Percentiles rank a stretch among this genome's conserved stretches.
Evolutionary conservation across 2,797 vertebrate genomes (phyloP).

Genomic region (Etheostoma perlongum): DNA sequence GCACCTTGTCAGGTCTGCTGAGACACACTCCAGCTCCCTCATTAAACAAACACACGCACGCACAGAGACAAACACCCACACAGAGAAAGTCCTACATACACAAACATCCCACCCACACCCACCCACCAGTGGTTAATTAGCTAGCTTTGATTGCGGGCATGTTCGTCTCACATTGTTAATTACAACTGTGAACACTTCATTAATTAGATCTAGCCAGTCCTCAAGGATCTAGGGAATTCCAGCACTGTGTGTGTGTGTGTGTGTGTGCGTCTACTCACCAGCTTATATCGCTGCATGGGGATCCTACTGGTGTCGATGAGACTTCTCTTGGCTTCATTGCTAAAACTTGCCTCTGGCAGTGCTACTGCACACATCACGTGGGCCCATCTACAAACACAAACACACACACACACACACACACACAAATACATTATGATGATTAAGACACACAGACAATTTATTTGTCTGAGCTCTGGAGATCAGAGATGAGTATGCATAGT

Average conservation of each 20-base stretch:
- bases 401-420: slow-evolving; percentile 57
- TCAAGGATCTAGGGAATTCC: slow-evolving; percentile 74
- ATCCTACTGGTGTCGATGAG: slow-evolving; percentile 94
- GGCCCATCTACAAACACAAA: slow-evolving; percentile 89
- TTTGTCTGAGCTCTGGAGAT: slow-evolving; percentile 56
- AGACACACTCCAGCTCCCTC: slow-evolving; percentile 69
- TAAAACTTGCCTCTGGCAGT: slow-evolving; percentile 95
- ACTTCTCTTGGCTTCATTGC: slow-evolving; percentile 90
- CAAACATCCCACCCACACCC: slow-evolving; percentile 36
- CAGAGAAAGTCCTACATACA: slow-evolving; percentile 42
- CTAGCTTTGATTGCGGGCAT: slow-evolving; percentile 82
- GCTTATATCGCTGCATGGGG: slow-evolving; percentile 94
- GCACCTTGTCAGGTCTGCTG: slow-evolving; percentile 76
- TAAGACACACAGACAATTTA: slow-evolving; percentile 41
- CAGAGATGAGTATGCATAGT: slow-evolving; percentile 46
- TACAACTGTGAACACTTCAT: slow-evolving; percentile 83
- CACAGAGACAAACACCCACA: slow-evolving; percentile 28
- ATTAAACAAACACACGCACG: slow-evolving; percentile 55
- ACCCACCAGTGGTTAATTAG: slow-evolving; percentile 81
- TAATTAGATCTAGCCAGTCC: slow-evolving; percentile 81
- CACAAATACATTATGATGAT: slow-evolving; percentile 49
- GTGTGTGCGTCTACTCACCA: slow-evolving; percentile 85
- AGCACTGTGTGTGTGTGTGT: slow-evolving; percentile 26
- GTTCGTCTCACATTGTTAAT: slow-evolving; percentile 84
- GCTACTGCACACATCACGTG: slow-evolving; percentile 96